Conservation (phyloP, 2,888 invertebrate species). For the Parnassius smintheus region DNA sequence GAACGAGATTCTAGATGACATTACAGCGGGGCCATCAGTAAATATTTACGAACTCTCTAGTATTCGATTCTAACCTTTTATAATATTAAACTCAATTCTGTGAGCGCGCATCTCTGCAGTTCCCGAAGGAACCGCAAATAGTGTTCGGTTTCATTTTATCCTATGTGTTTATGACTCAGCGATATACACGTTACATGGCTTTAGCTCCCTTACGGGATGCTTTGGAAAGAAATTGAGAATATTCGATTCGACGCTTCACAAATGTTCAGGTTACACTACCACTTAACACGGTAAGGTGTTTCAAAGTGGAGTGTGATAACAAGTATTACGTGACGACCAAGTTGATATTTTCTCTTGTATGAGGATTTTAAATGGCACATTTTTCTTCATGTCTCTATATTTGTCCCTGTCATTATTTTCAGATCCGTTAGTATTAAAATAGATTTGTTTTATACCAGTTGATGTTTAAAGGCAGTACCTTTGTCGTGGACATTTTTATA, state of each 20-base stretch:
- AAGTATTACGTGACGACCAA: background rate
- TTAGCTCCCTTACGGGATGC: conserved; percentile 16
- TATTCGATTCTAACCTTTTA: conserved; percentile 31
- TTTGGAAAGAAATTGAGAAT: conserved; percentile 12
- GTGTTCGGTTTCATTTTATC: conserved; percentile 26
- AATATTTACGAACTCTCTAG: conserved; percentile 31
- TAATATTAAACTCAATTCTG: conserved; percentile 34
- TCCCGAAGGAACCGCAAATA: conserved; percentile 27
- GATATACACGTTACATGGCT: conserved; percentile 23
- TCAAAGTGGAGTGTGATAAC: background rate
- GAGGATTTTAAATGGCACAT: background rate
- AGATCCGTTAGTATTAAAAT: no score
- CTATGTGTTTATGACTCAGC: conserved; percentile 26
- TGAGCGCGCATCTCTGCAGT: conserved; percentile 23
- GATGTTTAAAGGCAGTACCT: no score
- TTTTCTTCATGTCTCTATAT: background rate
- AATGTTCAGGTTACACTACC: background rate
- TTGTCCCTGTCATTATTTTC: no score
- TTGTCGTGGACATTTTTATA: no score
- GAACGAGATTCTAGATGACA: conserved; percentile 11
- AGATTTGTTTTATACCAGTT: no score
- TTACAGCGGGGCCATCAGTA: conserved; percentile 28
- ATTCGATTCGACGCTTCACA: conserved; percentile 8
- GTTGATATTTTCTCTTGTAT: background rate
- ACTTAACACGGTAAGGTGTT: background rate